phyloP scores from a whole-genome alignment of 2,113 vertebrate genomes.

The Corvus hawaiiensis region DNA sequence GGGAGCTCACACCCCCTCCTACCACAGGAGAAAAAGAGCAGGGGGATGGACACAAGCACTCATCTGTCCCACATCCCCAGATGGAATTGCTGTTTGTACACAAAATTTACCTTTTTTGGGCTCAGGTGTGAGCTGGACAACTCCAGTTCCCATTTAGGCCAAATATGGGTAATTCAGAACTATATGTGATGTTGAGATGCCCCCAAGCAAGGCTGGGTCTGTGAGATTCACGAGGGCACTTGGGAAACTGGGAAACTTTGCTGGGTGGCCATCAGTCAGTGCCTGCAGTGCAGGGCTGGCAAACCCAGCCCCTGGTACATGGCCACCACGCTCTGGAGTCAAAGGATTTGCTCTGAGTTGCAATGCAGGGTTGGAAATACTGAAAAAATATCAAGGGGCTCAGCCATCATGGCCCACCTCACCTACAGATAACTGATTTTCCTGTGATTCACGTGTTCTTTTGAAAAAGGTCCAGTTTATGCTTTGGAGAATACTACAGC shows the following conservation, averaged over 20 bases:
- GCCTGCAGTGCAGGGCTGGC: background rate
- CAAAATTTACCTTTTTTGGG: background rate
- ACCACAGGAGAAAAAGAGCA: background rate
- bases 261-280: background rate
- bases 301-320: background rate
- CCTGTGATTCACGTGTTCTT: fast-evolving
- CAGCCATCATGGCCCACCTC: background rate
- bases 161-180: background rate
- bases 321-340: background rate
- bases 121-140: background rate
- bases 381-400: fast-evolving
- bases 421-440: background rate
- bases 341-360: background rate
- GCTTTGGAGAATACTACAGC: background rate
- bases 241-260: background rate
- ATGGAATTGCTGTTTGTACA: background rate
- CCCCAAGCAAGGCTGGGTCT: too few species aligned
- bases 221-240: background rate
- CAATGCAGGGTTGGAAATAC: background rate
- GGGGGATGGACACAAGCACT: background rate
- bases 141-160: background rate
- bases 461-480: background rate
- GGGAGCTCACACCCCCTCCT: background rate
- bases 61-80: background rate
- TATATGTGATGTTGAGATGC: background rate